Evolutionary conservation across 2,888 invertebrate genomes (phyloP).

Genomic region (Serrognathus titanus): DNA sequence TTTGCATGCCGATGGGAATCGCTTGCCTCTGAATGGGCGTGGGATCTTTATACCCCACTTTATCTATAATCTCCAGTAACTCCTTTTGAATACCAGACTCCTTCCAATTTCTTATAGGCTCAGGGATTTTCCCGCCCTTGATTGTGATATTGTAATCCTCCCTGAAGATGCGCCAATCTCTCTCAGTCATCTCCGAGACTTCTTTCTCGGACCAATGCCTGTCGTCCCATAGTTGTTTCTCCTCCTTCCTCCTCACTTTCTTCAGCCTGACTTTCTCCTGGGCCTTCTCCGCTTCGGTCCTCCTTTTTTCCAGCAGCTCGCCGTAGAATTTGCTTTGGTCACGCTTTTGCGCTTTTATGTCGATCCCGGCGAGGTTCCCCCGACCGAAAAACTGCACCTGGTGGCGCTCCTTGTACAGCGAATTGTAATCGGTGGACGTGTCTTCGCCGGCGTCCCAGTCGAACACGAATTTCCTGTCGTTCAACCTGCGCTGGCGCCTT

Average conservation of each 20-base stretch:
- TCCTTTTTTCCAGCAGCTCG: slow-evolving; percentile 86
- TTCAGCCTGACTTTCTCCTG: slow-evolving; percentile 91
- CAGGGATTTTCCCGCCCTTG: slow-evolving; percentile 94
- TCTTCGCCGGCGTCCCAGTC: slow-evolving; percentile 99
- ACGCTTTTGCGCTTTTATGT: slow-evolving; percentile 92
- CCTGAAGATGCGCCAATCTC: slow-evolving; percentile 99
- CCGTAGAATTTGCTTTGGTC: slow-evolving; percentile 98
- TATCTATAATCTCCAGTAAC: slow-evolving; percentile 88
- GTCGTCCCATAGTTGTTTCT: slow-evolving; percentile 98
- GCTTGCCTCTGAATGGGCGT: slow-evolving; percentile 99
- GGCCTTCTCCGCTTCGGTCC: slow-evolving; percentile 95
- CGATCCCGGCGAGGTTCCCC: slow-evolving; percentile 97
- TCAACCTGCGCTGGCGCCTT: slow-evolving; percentile 84
- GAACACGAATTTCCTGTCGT: slow-evolving; percentile 99
- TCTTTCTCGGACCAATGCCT: slow-evolving; percentile 98
- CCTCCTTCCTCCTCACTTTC: slow-evolving; percentile 91
- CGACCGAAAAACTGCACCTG: slow-evolving; percentile 97
- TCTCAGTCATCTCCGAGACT: slow-evolving; percentile 92
- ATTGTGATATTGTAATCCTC: slow-evolving; percentile 99
- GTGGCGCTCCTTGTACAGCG: slow-evolving; percentile 93
- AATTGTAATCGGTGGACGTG: slow-evolving; percentile 96
- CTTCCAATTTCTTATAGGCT: slow-evolving; percentile 92
- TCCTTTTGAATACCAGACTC: slow-evolving; percentile 89
- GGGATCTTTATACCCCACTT: slow-evolving; percentile 95
- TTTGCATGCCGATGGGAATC: slow-evolving; percentile 95